These are phyloP conservation scores for Pediacus dermestoides DNA, from an alignment of 2,888 invertebrate species.

Conservation along the genomic window DNA sequence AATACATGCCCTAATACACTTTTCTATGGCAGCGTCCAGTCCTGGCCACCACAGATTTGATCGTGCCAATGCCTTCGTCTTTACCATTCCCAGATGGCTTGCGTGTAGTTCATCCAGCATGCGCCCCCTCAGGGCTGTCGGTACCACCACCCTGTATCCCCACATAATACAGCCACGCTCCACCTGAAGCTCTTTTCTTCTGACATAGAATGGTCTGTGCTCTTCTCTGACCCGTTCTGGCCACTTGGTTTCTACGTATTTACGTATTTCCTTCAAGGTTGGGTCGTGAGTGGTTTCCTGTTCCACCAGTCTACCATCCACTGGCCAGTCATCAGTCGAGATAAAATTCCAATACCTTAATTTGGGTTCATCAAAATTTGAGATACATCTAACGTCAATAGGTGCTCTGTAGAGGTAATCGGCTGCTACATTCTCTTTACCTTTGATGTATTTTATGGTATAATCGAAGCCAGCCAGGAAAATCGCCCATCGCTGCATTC, in stretches of 20 bases:
- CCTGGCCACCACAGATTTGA: conserved; percentile 29
- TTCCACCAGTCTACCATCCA: conserved; percentile 10
- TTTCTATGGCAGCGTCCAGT: conserved; percentile 20
- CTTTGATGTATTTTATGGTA: conserved; percentile 12
- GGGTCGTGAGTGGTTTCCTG: conserved; percentile 7
- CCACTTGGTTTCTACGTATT: background rate
- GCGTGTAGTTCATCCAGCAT: conserved; percentile 18
- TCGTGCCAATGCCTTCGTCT: conserved; percentile 23
- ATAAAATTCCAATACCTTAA: conserved; percentile 1
- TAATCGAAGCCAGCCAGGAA: conserved; percentile 14
- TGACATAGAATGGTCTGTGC: conserved; percentile 11
- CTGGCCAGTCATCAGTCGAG: conserved; percentile 1
- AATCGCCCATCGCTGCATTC: conserved; percentile 15
- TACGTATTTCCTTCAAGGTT: conserved; percentile 8
- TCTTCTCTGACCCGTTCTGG: too few species aligned
- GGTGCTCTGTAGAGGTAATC: conserved; percentile 9
- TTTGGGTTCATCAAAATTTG: conserved; percentile 2
- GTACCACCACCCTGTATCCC: conserved; percentile 25
- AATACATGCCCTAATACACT: conserved; percentile 12
- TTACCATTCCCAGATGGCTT: conserved; percentile 23
- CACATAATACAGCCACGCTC: conserved; percentile 21
- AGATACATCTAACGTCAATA: background rate
- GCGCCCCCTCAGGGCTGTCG: conserved; percentile 12
- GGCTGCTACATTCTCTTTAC: conserved; percentile 1
- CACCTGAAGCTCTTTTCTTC: conserved; percentile 15